These are phyloP conservation scores for Metacarcinus magister DNA, from an alignment of 2,888 invertebrate species.

Conservation along the genomic window DNA sequence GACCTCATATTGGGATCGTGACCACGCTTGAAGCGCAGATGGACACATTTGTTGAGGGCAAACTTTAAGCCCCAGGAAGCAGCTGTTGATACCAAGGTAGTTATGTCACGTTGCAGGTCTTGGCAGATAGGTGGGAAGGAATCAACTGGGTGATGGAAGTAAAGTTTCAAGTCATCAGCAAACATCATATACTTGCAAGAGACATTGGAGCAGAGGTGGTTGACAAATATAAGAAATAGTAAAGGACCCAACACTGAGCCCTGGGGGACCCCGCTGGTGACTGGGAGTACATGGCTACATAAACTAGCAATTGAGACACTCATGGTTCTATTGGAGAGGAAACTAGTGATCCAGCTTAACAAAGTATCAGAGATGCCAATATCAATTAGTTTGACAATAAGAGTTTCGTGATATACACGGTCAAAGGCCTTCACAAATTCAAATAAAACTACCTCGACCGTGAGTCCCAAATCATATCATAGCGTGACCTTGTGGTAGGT, in stretches of 20 bases:
- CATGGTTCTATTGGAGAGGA: no score
- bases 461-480: no score
- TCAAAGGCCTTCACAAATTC: no score
- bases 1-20: no score
- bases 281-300: background rate
- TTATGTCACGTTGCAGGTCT: background rate
- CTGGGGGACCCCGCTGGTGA: background rate
- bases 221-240: background rate
- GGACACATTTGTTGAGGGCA: conserved; percentile 28
- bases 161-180: background rate
- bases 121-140: background rate
- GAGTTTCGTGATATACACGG: no score
- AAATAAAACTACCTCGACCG: no score
- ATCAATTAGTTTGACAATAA: background rate
- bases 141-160: background rate
- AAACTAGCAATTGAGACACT: background rate
- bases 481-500: no score
- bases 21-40: background rate
- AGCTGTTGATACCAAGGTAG: background rate
- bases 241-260: conserved; percentile 1
- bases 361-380: background rate
- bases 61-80: conserved; percentile 39
- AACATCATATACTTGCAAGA: background rate
- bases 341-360: background rate
- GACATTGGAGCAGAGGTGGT: background rate